phyloP scores from a whole-genome alignment of 1,140 invertebrate species.

The Aethina tumida region DNA sequence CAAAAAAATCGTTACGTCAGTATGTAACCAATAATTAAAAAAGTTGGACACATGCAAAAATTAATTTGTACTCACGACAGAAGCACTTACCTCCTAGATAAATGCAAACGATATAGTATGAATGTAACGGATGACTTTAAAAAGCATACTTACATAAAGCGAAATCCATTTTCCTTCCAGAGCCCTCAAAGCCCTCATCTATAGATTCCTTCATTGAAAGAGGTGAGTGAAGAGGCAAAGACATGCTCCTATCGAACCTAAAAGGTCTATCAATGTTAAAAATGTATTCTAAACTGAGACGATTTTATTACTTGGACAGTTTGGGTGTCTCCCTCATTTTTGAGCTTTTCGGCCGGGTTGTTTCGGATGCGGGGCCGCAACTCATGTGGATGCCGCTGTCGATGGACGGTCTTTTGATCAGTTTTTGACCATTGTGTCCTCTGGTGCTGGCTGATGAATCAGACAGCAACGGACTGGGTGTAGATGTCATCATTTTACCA shows the following conservation, averaged over 20 bases:
- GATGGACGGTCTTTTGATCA: constrained; percentile 69
- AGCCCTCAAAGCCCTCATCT: constrained; percentile 34
- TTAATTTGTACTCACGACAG: no score
- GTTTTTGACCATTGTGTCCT: constrained; percentile 36
- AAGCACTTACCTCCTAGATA: no score
- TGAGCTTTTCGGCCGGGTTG: constrained; percentile 24
- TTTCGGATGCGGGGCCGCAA: constrained; percentile 34
- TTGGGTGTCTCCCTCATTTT: constrained; percentile 35
- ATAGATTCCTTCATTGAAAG: constrained; percentile 39
- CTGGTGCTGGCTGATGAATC: constrained; percentile 28
- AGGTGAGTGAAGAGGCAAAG: constrained; percentile 44
- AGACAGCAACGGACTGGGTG: constrained; percentile 30
- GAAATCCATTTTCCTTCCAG: constrained; percentile 52
- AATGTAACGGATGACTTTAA: no score
- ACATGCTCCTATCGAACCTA: constrained; percentile 58
- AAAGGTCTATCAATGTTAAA: constrained; percentile 1
- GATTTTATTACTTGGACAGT: constrained; percentile 41
- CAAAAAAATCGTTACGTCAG: no score
- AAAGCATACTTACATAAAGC: constrained; percentile 53
- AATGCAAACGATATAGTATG: no score
- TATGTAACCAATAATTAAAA: no score
- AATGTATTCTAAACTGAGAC: constrained; percentile 5
- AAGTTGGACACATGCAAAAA: no score
- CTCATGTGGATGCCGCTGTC: constrained; percentile 78
- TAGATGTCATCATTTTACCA: constrained; percentile 28